phyloP scores from a whole-genome alignment of 2,113 vertebrate species.

The Archilochus colubris region DNA sequence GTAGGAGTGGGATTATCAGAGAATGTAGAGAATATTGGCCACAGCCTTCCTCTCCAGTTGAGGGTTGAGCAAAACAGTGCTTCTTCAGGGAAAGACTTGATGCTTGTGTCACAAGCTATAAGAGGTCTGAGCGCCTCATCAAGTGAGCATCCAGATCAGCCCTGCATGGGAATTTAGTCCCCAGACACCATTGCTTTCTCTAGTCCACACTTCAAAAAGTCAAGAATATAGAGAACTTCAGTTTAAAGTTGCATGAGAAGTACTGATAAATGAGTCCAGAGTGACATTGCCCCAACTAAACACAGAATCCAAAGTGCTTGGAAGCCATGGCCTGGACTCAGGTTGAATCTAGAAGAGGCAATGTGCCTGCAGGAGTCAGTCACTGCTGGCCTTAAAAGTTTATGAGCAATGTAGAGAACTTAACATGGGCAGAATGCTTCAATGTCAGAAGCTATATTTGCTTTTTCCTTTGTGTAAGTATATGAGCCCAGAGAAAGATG shows the following conservation, averaged over 20 bases:
- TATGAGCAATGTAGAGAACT: background rate
- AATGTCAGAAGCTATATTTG: background rate
- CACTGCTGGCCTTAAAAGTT: background rate
- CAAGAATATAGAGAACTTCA: background rate
- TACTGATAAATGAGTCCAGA: background rate
- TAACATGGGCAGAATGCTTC: background rate
- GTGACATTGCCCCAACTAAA: background rate
- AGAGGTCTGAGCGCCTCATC: fast-evolving
- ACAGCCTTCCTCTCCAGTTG: background rate
- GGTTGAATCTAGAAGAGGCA: background rate
- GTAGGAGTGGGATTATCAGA: background rate
- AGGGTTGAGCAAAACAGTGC: background rate
- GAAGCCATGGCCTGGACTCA: background rate
- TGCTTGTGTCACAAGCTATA: background rate
- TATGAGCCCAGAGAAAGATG: background rate
- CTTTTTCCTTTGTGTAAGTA: background rate
- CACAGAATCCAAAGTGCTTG: background rate
- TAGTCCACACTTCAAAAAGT: background rate
- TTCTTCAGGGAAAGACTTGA: background rate
- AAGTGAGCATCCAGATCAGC: background rate
- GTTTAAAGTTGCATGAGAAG: background rate
- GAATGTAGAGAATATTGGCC: background rate
- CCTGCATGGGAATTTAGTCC: fast-evolving
- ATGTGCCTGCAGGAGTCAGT: background rate
- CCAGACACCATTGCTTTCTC: background rate